Base-by-base conservation (phyloP, 2,888 invertebrate genomes). In the Eledone cirrhosa region DNA sequence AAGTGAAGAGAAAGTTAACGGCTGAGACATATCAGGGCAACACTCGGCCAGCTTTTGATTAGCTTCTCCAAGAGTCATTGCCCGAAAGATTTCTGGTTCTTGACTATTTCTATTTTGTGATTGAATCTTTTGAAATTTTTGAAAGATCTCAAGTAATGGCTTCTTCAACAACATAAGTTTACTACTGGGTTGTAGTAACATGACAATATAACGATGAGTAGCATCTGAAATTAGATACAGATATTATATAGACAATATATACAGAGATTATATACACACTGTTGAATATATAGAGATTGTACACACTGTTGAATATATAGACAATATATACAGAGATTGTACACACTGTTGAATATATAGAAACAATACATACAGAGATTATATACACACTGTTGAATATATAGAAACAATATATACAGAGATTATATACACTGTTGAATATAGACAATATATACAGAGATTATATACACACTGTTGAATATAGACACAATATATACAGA, bases 31-130 rank as follows among this genome's bases (percentile, higher is more conserved):
- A 89, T 92, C 93, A 16, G 94, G 94, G 83, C 94, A 94, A 33
- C 95, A 94, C 85, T 94, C 93, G 7, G 95, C 93, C 81, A 96
- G 92, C 83, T 96, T 94, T 84, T 95, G 94, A 90, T 96, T 95
- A 0, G 96, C 96, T 91, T 96, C 95, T 83, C 93, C 93, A 47
- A 93, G 91, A 81, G 92, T 94, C 77, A 97, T 92, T 89, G 96
- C 96, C 85, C 94, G 94, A 19, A 82, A 79, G n/a, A 80, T 82
- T 14, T 72, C 67, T 11, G 53, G 31, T 22, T 77, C 78, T 16
- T 77, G 78, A 69, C 48, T 78, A 41, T 41, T 41, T 77, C 22
- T 79, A 11, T 53, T 78, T 27, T 76, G 48, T 22, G 76, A 76
- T 24, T 76, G 76, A 8, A 76, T 48, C 80, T 65, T 77, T 78